Percentiles rank a stretch among this genome's conserved stretches.
Conservation (phyloP, 1,140 invertebrate species). For the Hycleus phaleratus region DNA sequence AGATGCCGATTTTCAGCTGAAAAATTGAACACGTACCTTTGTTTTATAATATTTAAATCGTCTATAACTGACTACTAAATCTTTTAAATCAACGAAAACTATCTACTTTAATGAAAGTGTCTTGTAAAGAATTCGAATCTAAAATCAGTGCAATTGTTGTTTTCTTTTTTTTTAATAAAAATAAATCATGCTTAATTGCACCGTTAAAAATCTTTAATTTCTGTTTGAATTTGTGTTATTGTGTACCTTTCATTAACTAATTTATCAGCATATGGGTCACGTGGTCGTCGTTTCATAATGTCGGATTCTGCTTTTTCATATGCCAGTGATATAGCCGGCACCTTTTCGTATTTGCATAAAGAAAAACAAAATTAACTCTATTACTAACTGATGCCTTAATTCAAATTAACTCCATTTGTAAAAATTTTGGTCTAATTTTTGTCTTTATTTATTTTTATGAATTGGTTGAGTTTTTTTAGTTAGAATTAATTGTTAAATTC, state of each 20-base stretch:
- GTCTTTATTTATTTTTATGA: background rate
- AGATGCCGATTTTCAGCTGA: too few species aligned
- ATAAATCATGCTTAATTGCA: too few species aligned
- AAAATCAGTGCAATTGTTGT: too few species aligned
- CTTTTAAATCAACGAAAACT: too few species aligned
- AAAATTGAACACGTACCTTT: too few species aligned
- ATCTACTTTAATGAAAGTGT: too few species aligned
- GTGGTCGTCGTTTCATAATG: conserved; percentile 98
- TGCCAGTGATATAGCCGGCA: conserved; percentile 96
- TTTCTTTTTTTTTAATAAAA: too few species aligned
- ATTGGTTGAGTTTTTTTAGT: background rate
- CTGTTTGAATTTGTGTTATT: background rate
- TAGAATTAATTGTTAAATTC: background rate
- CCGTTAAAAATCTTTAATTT: too few species aligned
- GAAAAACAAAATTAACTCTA: conserved; percentile 7
- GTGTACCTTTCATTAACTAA: conserved; percentile 89
- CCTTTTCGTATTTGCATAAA: conserved; percentile 44
- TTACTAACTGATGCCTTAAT: conserved; percentile 8
- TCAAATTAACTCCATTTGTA: background rate
- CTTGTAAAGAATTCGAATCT: too few species aligned
- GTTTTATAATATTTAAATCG: too few species aligned
- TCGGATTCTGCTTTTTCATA: conserved; percentile 97
- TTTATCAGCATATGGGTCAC: conserved; percentile 92
- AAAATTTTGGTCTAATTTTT: background rate
- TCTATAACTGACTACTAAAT: too few species aligned